These are phyloP conservation scores for Rapana venosa DNA, from an alignment of 2,888 invertebrate genomes.

Conservation along the genomic window DNA sequence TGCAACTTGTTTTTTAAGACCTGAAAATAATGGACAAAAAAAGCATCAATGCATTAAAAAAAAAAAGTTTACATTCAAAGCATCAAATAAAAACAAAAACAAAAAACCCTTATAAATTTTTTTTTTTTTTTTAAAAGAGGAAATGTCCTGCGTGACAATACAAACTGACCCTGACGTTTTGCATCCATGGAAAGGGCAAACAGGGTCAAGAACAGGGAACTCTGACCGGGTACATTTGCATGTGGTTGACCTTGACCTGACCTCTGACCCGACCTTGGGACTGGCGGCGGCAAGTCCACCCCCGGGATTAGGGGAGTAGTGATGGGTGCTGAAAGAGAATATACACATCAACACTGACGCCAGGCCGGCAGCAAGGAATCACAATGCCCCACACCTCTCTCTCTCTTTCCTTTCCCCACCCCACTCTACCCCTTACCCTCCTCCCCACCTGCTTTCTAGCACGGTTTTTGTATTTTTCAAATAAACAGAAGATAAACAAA, in stretches of 20 bases:
- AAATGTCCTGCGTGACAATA: background rate
- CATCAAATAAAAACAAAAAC: background rate
- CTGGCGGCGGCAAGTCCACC: conserved; percentile 62
- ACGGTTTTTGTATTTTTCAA: no score
- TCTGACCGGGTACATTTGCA: conserved; percentile 57
- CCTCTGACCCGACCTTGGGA: conserved; percentile 58
- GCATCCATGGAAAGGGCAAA: conserved; percentile 79
- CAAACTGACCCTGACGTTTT: conserved; percentile 77
- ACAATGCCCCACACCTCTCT: background rate
- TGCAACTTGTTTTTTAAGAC: no score
- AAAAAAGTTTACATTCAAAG: no score
- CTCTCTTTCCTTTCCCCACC: background rate
- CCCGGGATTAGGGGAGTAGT: conserved; percentile 76
- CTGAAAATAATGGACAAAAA: no score
- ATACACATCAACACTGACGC: conserved; percentile 14
- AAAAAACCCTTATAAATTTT: no score
- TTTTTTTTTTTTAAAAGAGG: background rate
- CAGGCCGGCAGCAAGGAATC: no score
- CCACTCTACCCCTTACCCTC: background rate
- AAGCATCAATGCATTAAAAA: no score
- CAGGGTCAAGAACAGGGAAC: conserved; percentile 68
- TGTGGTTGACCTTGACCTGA: conserved; percentile 51
- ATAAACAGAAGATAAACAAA: background rate
- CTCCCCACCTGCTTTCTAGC: background rate
- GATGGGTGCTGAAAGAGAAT: conserved; percentile 61